Evolutionary conservation across 2,888 invertebrate species (phyloP).

Genomic region (Dolichomitus sp.): DNA sequence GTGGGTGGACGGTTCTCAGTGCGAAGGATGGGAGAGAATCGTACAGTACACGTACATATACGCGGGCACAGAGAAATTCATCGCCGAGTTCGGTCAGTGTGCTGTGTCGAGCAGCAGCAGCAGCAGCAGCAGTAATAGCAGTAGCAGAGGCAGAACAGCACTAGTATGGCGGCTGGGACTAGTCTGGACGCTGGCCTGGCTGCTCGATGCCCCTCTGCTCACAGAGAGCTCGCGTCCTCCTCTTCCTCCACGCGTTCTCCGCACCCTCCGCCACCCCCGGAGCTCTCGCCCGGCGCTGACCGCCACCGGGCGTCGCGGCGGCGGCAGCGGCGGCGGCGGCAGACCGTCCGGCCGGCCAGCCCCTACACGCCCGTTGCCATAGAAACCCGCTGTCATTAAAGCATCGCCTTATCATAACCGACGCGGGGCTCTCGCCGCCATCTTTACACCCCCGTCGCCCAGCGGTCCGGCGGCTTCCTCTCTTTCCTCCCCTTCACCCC

Average conservation of each 20-base stretch:
- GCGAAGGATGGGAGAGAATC: constrained; percentile 74
- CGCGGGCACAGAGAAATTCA: constrained; percentile 79
- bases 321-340: constrained; percentile 73
- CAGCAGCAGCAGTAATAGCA: background rate
- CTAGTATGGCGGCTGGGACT: constrained; percentile 82
- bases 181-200: constrained; percentile 69
- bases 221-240: constrained; percentile 48
- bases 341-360: constrained; percentile 75
- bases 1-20: constrained; percentile 43
- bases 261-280: constrained; percentile 68
- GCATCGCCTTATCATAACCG: constrained; percentile 86
- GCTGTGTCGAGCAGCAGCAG: constrained; percentile 76
- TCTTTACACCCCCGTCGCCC: constrained; percentile 83
- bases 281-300: constrained; percentile 80
- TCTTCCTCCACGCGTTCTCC: constrained; percentile 56
- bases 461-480: constrained; percentile 66
- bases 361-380: constrained; percentile 84
- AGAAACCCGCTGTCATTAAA: constrained; percentile 85
- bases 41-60: constrained; percentile 64
- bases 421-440: constrained; percentile 84
- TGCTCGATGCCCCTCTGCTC: constrained; percentile 80
- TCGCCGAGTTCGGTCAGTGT: constrained; percentile 80
- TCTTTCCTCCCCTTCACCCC: constrained; percentile 54
- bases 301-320: constrained; percentile 84
- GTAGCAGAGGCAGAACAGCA: constrained; percentile 59